Base-by-base conservation (phyloP, 2,113 vertebrate species). In the Caracal caracal region DNA sequence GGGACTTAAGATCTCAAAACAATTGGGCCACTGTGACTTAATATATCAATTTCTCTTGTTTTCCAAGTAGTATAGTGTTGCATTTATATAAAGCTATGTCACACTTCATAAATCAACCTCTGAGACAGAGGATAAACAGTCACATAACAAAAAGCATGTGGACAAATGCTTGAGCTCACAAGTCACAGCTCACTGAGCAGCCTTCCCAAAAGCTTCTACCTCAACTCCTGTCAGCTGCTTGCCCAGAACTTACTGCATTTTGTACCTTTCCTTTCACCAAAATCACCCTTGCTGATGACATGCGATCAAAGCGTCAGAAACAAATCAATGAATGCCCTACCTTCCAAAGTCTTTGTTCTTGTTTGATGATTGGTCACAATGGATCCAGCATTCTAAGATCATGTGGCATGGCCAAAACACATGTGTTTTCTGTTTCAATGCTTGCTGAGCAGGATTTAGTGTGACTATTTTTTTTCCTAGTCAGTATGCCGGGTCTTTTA, bases 1-100 rank as follows among this genome's bases (percentile, higher is more conserved):
- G 94, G 88, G 92, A 96, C 71, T 91, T 92, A 93, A 94, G 80
- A 92, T 96, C 93, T 94, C 89, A 94, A 97, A 95, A 97, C 96
- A 97, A 90, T 66, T 88, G 96, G 93, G 92, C 96, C 94, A 56
- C 84, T 90, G 93, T 87, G 93, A 96, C 91, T 97, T 93, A 91
- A 96, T 73, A 90, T 96, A 94, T 92, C 79, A 10, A 94, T 96
- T 96, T 96, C 76, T 84, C 40, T 92, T 86, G 20, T 93, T 96
- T 81, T 96, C 76, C 73, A 37, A 19, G 90, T 89, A 96, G 49
- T 68, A 43, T 6, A 4, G 71, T 51, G 79, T 90, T 97, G 6
- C 11, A 6, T 22, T 92, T 78, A 56, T 19, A 95, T 73, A 97
- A 88, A 75, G 47, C 28, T 20, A 28, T 94, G 91, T 97, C 95